Conservation (phyloP, 2,797 vertebrate species). For the Danio tinwini region DNA sequence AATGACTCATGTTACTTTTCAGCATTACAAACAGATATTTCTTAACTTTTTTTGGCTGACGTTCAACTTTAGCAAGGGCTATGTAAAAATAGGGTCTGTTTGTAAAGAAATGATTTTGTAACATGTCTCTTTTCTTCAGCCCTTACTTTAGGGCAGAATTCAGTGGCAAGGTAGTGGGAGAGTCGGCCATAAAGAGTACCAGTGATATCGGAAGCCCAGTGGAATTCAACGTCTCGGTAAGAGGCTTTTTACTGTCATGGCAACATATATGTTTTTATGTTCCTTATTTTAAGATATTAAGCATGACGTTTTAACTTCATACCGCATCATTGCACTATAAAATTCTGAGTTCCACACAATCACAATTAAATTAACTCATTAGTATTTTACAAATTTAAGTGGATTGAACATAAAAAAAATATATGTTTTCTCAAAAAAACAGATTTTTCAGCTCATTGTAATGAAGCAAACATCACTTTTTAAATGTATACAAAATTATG, state of each 20-base stretch:
- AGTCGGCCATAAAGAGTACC: constrained; percentile 83
- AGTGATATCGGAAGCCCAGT: constrained; percentile 85
- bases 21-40: constrained; percentile 5
- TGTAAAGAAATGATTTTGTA: not conserved
- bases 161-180: constrained; percentile 85
- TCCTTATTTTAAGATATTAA: no score
- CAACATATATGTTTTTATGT: no score
- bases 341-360: no score
- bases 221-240: constrained; percentile 77
- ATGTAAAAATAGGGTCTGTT: not conserved
- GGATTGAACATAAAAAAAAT: no score
- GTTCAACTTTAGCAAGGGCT: not conserved
- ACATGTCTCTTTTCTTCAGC: constrained; percentile 65
- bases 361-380: no score
- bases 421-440: no score
- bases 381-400: no score
- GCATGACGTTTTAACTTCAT: no score
- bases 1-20: constrained; percentile 24
- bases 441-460: no score
- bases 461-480: no score
- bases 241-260: constrained; percentile 26
- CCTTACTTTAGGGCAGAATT: constrained; percentile 75
- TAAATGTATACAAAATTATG: no score
- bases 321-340: no score
- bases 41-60: constrained; percentile 7